A percentile compares a stretch with the other conserved stretches of the same genome.
Conservation (phyloP, 23 tunicate species). For the Styela plicata region DNA sequence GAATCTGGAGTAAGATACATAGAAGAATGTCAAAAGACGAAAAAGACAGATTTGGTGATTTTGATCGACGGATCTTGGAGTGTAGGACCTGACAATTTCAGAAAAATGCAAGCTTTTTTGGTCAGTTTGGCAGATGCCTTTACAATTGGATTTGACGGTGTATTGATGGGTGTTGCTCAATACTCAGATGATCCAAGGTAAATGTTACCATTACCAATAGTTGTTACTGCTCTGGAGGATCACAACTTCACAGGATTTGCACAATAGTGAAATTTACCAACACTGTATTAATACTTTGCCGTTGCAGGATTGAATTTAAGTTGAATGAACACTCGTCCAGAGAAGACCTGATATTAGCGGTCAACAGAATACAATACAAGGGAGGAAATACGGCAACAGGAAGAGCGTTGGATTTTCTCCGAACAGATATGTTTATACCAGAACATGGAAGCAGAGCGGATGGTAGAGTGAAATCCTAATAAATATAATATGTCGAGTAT, state of each 20-base stretch:
- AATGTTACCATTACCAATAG: no score
- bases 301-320: conserved; percentile 74
- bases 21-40: conserved; percentile 67
- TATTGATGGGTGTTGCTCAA: conserved; percentile 85
- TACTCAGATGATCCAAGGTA: conserved; percentile 95
- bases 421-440: conserved; percentile 52
- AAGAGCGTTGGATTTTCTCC: conserved; percentile 63
- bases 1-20: conserved; percentile 34
- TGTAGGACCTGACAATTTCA: conserved; percentile 80
- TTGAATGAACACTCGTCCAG: conserved; percentile 67
- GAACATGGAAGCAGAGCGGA: conserved; percentile 56
- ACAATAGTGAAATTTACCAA: no score
- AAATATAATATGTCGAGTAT: not conserved
- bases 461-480: conserved; percentile 13
- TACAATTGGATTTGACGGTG: conserved; percentile 61
- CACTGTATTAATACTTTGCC: not conserved
- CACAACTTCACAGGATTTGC: no score
- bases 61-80: conserved; percentile 98
- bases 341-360: conserved; percentile 55
- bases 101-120: conserved; percentile 72
- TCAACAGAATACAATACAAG: conserved; percentile 70
- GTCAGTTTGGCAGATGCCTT: conserved; percentile 80
- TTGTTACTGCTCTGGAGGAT: no score
- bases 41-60: conserved; percentile 84
- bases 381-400: conserved; percentile 99